These are phyloP conservation scores for Ditylenchus weischeri DNA, from an alignment of 2,888 invertebrate genomes.

Conservation along the genomic window DNA sequence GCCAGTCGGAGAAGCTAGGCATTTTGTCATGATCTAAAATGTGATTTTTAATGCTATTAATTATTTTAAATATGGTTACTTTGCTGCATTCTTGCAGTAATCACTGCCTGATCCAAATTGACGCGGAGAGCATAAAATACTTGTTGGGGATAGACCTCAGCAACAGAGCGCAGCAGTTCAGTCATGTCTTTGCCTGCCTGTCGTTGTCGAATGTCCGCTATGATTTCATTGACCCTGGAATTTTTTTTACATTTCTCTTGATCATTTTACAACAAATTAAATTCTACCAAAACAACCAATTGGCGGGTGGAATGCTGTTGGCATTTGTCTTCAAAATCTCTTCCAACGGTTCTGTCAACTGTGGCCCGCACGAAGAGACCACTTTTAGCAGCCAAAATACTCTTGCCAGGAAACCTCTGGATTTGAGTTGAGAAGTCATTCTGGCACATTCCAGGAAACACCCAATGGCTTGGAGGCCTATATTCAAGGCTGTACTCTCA, in stretches of 20 bases:
- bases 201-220: constrained; percentile 27
- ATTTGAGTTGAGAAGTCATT: constrained; percentile 39
- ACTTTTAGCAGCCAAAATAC: constrained; percentile 38
- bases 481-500: constrained; percentile 17
- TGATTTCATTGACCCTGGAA: constrained; percentile 32
- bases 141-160: constrained; percentile 32
- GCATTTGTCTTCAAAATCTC: constrained; percentile 38
- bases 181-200: constrained; percentile 15
- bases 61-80: not conserved
- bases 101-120: constrained; percentile 10
- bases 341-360: constrained; percentile 30
- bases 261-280: not conserved
- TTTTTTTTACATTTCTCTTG: not conserved
- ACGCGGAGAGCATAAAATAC: constrained; percentile 24
- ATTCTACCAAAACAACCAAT: constrained; percentile 51
- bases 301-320: constrained; percentile 38
- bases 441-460: constrained; percentile 46
- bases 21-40: not conserved
- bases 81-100: not conserved
- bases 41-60: not conserved
- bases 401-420: constrained; percentile 43
- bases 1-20: constrained; percentile 8
- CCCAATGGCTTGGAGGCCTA: constrained; percentile 36
- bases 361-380: constrained; percentile 12
- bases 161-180: constrained; percentile 25